Evolutionary conservation across 2,888 invertebrate species (phyloP).

Genomic region (Hecatera dysodea): DNA sequence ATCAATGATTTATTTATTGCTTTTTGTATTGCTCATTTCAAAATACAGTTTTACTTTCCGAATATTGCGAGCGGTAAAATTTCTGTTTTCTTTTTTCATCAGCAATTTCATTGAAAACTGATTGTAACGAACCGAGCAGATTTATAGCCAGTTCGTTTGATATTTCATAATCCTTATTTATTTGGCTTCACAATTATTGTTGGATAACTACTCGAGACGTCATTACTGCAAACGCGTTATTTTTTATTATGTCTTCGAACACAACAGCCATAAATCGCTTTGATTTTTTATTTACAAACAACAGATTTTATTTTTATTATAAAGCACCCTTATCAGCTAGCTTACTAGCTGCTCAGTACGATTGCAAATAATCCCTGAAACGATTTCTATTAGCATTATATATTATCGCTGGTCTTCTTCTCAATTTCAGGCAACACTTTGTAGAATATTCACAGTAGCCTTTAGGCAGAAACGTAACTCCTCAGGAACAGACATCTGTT

Average conservation of each 20-base stretch:
- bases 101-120: constrained; percentile 46
- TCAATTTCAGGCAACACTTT: background rate
- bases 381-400: background rate
- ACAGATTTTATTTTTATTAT: constrained; percentile 1
- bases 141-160: constrained; percentile 2
- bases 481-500: background rate
- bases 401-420: background rate
- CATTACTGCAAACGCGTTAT: background rate
- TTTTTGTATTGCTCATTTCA: constrained; percentile 35
- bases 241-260: too few species aligned
- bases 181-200: background rate
- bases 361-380: background rate
- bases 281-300: background rate
- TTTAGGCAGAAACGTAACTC: background rate
- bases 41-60: constrained; percentile 29
- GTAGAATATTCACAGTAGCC: background rate
- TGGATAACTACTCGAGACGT: background rate
- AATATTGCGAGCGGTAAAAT: constrained; percentile 18
- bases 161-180: background rate
- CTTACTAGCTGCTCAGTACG: background rate
- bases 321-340: background rate
- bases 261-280: background rate
- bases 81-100: constrained; percentile 34
- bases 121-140: constrained; percentile 14
- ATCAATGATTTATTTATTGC: constrained; percentile 45